Percentiles rank a stretch among this genome's conserved stretches.
phyloP scores from a whole-genome alignment of 2,797 vertebrate genomes.

The Squalus acanthias region DNA sequence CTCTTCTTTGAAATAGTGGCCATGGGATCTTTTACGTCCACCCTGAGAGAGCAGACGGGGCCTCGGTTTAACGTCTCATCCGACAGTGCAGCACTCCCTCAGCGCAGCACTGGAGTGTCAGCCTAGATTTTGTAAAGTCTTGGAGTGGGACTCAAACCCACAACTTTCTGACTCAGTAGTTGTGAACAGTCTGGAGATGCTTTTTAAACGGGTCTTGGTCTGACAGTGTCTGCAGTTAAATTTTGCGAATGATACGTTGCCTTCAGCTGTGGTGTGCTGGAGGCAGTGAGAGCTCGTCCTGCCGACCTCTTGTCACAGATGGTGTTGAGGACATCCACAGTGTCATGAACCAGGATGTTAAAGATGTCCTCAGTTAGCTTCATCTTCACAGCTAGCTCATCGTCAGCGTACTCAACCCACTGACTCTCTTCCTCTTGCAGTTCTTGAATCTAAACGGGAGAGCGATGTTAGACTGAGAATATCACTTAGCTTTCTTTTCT shows the following conservation, averaged over 20 bases:
- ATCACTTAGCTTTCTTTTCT: neutral
- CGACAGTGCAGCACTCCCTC: neutral
- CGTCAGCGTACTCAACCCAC: slow-evolving; percentile 44
- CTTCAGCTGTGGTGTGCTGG: neutral
- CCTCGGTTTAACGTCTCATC: neutral
- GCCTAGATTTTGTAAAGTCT: neutral
- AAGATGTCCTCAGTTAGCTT: slow-evolving; percentile 49
- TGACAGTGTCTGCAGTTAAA: neutral
- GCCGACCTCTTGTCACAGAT: slow-evolving; percentile 44
- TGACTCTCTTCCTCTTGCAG: slow-evolving; percentile 44
- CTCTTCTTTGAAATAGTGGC: neutral
- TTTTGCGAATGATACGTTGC: neutral
- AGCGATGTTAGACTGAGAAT: neutral
- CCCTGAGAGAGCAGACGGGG: neutral
- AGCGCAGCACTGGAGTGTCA: neutral
- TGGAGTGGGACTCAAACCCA: neutral
- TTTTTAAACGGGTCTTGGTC: neutral
- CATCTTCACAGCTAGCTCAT: slow-evolving; percentile 52
- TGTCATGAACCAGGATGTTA: slow-evolving; percentile 47
- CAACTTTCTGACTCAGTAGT: neutral
- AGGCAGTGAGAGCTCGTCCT: neutral
- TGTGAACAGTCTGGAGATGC: neutral
- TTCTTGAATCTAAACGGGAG: slow-evolving; percentile 45
- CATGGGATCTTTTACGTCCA: neutral
- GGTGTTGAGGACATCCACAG: slow-evolving; percentile 46